Percentiles rank a stretch among this genome's conserved stretches.
Evolutionary conservation across 2,797 vertebrate species (phyloP).

Genomic region (Notamacropus eugenii): DNA sequence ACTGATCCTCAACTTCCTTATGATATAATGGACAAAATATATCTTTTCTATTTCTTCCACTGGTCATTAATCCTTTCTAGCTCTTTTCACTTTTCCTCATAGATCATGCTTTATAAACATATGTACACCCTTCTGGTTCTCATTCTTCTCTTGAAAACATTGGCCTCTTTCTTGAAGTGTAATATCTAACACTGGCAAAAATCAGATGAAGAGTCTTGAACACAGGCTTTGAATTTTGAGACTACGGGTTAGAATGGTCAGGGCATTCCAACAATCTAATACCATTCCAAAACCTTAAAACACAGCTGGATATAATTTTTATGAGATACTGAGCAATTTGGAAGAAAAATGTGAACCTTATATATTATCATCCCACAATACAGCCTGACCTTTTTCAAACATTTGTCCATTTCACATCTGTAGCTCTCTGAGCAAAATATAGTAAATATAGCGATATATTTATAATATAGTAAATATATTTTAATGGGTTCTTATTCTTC

Average conservation of each 20-base stretch:
- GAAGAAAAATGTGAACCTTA: neutral
- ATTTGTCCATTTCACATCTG: neutral
- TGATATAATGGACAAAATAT: neutral
- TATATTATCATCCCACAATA: neutral
- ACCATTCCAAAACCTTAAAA: neutral
- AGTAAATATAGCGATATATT: neutral
- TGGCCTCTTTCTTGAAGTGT: neutral
- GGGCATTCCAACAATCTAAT: neutral
- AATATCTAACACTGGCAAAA: neutral
- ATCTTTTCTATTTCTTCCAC: neutral
- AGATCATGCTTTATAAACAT: constrained; percentile 3
- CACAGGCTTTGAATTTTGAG: neutral
- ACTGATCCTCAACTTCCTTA: neutral
- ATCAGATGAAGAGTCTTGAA: neutral
- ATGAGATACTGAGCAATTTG: constrained; percentile 1
- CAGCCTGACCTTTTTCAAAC: neutral
- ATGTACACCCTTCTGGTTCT: neutral
- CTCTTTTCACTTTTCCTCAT: constrained; percentile 17
- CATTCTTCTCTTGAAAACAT: constrained; percentile 11
- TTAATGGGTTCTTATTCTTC: neutral
- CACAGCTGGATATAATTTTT: neutral
- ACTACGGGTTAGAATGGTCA: neutral
- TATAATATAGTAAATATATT: neutral
- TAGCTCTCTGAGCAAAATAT: neutral
- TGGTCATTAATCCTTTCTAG: neutral